A percentile compares a stretch with the other conserved stretches of the same genome.
Conservation (phyloP, 2,888 invertebrate genomes). For the Epinotia ramella region DNA sequence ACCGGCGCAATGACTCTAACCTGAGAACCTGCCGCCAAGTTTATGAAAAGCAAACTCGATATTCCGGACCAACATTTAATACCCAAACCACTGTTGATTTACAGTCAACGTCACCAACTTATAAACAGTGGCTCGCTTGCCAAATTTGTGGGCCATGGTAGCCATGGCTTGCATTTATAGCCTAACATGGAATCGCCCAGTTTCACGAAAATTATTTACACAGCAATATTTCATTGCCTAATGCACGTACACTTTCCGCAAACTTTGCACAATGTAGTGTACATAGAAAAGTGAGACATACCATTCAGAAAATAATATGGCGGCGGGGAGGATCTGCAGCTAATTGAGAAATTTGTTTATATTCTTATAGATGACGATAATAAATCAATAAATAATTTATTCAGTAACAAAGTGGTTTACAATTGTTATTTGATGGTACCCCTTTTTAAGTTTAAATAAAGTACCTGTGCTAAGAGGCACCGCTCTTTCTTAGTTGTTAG, state of each 20-base stretch:
- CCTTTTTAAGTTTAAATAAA: too few species aligned
- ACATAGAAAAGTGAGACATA: not conserved
- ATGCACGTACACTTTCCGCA: conserved; percentile 30
- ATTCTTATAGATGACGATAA: too few species aligned
- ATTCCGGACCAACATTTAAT: conserved; percentile 6
- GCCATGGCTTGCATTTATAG: conserved; percentile 39
- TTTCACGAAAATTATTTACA: conserved; percentile 33
- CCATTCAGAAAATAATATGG: too few species aligned
- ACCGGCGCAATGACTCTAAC: too few species aligned
- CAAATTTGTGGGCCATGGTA: conserved; percentile 36
- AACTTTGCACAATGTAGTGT: conserved; percentile 18
- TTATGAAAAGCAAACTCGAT: conserved; percentile 2
- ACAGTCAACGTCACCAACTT: conserved; percentile 26
- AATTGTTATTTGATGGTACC: too few species aligned
- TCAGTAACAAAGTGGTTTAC: too few species aligned
- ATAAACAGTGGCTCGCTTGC: conserved; percentile 34
- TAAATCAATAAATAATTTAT: too few species aligned
- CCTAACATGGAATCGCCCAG: conserved; percentile 32
- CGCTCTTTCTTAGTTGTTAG: too few species aligned
- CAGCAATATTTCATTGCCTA: conserved; percentile 35
- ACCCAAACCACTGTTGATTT: conserved; percentile 34
- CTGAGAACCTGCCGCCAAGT: not conserved
- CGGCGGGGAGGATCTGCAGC: too few species aligned
- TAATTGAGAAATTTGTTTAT: too few species aligned
- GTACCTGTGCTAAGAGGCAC: too few species aligned